phyloP scores from a whole-genome alignment of 2,797 vertebrate species.

The Pseudomugil gertrudae region DNA sequence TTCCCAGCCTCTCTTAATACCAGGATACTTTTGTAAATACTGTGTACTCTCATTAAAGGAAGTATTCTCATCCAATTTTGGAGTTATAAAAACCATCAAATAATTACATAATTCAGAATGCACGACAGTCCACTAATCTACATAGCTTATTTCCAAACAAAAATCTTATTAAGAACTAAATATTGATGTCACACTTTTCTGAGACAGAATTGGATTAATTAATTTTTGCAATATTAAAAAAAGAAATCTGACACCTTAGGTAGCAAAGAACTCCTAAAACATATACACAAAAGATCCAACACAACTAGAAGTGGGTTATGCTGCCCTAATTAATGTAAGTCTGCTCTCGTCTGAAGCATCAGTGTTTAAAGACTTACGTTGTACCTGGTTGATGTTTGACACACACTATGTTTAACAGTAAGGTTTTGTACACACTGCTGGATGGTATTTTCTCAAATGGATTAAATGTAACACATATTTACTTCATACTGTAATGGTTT shows the following conservation, averaged over 20 bases:
- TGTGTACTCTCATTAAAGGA: slow-evolving; percentile 19
- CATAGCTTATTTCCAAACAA: neutral
- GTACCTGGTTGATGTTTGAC: no score
- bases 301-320: no score
- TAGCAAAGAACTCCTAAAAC: no score
- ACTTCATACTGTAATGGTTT: no score
- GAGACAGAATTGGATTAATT: neutral
- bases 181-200: neutral
- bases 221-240: neutral
- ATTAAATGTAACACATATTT: no score
- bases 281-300: no score
- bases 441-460: no score
- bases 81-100: neutral
- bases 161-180: neutral
- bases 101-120: neutral
- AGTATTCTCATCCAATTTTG: neutral
- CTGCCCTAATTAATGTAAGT: no score
- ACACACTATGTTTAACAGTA: no score
- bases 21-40: slow-evolving; percentile 1
- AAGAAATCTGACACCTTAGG: neutral
- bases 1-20: slow-evolving; percentile 1
- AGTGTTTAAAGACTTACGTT: no score
- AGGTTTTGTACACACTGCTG: no score
- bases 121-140: neutral
- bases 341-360: no score